These are phyloP conservation scores for Emmelina monodactyla DNA, from an alignment of 2,888 invertebrate genomes.

Conservation along the genomic window DNA sequence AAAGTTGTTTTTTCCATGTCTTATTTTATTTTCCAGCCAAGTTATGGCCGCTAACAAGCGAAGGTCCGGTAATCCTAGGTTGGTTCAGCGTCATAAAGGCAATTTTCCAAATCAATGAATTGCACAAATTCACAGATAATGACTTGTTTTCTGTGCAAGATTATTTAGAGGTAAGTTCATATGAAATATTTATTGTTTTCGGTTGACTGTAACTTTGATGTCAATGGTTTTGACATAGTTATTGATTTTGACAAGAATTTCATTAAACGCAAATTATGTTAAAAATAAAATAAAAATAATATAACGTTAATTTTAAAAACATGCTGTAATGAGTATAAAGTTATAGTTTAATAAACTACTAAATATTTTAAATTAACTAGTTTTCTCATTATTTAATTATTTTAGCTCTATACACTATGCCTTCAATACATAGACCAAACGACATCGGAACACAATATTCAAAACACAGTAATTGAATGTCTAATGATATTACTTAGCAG, in stretches of 20 bases:
- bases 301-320: too few relatives aligned
- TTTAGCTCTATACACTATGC: slow-evolving; percentile 80
- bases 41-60: slow-evolving; percentile 61
- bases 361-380: too few relatives aligned
- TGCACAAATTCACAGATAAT: slow-evolving; percentile 38
- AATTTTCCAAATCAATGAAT: slow-evolving; percentile 48
- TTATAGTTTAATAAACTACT: too few relatives aligned
- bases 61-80: slow-evolving; percentile 61
- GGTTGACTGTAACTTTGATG: too few relatives aligned
- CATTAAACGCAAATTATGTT: too few relatives aligned
- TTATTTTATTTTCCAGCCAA: slow-evolving; percentile 49
- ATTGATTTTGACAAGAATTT: too few relatives aligned
- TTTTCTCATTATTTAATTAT: too few relatives aligned
- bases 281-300: too few relatives aligned
- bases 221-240: too few relatives aligned
- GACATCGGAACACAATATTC: slow-evolving; percentile 84
- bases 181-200: too few relatives aligned
- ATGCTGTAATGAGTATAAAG: too few relatives aligned
- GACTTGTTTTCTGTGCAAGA: slow-evolving; percentile 46
- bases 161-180: slow-evolving; percentile 44
- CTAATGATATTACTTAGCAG: slow-evolving; percentile 60
- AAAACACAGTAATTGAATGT: slow-evolving; percentile 86
- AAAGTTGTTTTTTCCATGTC: too few relatives aligned
- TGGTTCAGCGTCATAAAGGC: slow-evolving; percentile 69
- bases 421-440: slow-evolving; percentile 70